These are phyloP conservation scores for Araneus ventricosus DNA, from an alignment of 1,140 invertebrate species.

Conservation along the genomic window DNA sequence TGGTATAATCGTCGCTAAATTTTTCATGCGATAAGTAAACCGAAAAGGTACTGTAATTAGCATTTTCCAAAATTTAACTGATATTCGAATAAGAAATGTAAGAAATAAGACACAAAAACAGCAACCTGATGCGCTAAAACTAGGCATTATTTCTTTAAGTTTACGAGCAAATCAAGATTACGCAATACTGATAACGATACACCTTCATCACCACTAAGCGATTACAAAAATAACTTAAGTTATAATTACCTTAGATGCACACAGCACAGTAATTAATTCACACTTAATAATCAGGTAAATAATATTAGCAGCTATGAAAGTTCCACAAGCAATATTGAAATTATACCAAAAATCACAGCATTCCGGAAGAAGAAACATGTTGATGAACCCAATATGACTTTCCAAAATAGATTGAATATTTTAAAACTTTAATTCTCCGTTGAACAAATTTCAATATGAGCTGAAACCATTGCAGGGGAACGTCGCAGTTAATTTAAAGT, in stretches of 20 bases:
- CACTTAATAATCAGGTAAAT: constrained; percentile 32
- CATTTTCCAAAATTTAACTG: neutral
- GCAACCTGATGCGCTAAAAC: neutral
- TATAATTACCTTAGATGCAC: constrained; percentile 17
- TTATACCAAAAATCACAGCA: constrained; percentile 2
- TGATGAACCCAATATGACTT: neutral
- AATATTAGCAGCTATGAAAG: constrained; percentile 20
- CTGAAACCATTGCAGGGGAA: too few species aligned
- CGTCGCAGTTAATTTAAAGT: neutral
- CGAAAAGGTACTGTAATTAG: neutral
- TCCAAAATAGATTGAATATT: neutral
- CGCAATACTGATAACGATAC: constrained; percentile 6
- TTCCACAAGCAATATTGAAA: constrained; percentile 12
- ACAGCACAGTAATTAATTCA: constrained; percentile 18
- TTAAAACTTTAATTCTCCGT: neutral
- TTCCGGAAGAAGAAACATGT: neutral
- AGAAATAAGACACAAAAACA: neutral
- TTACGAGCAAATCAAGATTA: neutral
- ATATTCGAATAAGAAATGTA: neutral
- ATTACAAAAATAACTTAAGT: neutral
- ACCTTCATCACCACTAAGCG: neutral
- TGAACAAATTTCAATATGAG: too few species aligned
- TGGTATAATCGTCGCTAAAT: neutral
- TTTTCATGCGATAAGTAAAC: neutral
- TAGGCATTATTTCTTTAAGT: neutral